phyloP scores from a whole-genome alignment of 2,888 invertebrate genomes.

The Lypha dubia region DNA sequence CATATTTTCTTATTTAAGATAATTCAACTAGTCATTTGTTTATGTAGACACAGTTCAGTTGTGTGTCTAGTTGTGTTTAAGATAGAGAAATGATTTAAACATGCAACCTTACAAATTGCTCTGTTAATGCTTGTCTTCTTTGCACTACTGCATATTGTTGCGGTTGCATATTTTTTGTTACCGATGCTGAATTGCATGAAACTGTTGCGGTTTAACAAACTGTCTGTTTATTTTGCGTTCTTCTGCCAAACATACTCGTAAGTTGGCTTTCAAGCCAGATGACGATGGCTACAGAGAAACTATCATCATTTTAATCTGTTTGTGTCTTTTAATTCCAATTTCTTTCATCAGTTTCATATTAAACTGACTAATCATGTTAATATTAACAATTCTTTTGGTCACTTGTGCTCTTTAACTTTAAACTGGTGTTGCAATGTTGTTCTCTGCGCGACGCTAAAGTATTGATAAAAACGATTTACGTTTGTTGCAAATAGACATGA shows the following conservation, averaged over 20 bases:
- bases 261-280: constrained; percentile 17
- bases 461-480: constrained; percentile 22
- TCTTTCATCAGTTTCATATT: constrained; percentile 43
- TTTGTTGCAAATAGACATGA: constrained; percentile 18
- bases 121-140: constrained; percentile 48
- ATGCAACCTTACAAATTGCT: constrained; percentile 65
- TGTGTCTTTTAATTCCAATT: neutral
- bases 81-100: constrained; percentile 57
- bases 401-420: neutral
- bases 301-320: constrained; percentile 37
- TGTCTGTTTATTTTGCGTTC: neutral
- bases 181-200: constrained; percentile 12
- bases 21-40: constrained; percentile 58
- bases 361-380: constrained; percentile 52
- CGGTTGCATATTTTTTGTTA: constrained; percentile 24
- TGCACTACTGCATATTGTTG: constrained; percentile 26
- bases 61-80: constrained; percentile 40
- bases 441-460: neutral
- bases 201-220: constrained; percentile 31
- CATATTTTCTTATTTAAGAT: constrained; percentile 41
- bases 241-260: neutral
- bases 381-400: constrained; percentile 1
- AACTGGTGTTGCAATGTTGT: constrained; percentile 8
- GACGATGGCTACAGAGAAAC: constrained; percentile 21
- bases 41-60: constrained; percentile 11